phyloP scores from a whole-genome alignment of 2,113 vertebrate genomes.

The Tiliqua scincoides region DNA sequence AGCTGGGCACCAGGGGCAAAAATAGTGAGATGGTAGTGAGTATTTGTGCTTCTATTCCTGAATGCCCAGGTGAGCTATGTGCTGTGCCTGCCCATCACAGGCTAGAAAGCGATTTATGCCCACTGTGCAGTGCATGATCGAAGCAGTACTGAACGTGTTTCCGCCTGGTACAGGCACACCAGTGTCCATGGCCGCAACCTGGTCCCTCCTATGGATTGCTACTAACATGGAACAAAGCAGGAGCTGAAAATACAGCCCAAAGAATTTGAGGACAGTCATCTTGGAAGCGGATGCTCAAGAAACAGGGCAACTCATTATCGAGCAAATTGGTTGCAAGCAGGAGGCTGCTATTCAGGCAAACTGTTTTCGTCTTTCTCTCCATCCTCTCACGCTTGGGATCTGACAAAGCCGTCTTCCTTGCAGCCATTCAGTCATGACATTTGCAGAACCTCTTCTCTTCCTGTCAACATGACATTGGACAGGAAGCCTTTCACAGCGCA shows the following conservation, averaged over 20 bases:
- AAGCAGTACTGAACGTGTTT: not conserved
- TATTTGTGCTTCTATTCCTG: not conserved
- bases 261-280: not conserved
- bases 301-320: not conserved
- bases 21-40: no score
- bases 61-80: not conserved
- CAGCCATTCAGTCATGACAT: conserved; percentile 43
- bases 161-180: not conserved
- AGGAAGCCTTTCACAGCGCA: conserved; percentile 29
- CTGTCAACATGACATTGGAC: conserved; percentile 48
- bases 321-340: not conserved
- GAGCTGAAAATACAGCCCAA: not conserved
- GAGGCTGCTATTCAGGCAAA: not conserved
- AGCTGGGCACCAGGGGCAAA: not conserved
- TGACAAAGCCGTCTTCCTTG: conserved; percentile 47
- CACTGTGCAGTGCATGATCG: conserved; percentile 15
- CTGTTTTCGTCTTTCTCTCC: no score
- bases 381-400: not conserved
- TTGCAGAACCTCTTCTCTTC: conserved; percentile 40
- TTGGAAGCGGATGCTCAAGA: conserved; percentile 3
- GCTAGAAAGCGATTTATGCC: not conserved
- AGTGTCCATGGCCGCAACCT: not conserved
- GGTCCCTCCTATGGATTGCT: not conserved
- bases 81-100: not conserved
- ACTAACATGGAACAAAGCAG: not conserved